Evolutionary conservation across 2,888 invertebrate genomes (phyloP).

Genomic region (Helleia helle): DNA sequence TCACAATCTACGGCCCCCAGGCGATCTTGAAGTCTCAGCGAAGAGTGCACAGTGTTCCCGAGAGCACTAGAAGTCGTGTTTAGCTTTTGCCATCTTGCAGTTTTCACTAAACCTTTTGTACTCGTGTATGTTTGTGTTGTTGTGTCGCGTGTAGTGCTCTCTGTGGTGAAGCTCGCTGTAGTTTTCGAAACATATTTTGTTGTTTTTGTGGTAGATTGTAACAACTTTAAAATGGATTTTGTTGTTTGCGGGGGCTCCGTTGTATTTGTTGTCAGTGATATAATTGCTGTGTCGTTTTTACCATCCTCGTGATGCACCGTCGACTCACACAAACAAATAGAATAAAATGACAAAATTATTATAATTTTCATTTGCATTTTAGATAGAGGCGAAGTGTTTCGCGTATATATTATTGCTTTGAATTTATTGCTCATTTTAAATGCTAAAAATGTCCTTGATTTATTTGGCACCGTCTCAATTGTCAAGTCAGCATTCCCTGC

Average conservation of each 20-base stretch:
- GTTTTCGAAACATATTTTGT: too few relatives aligned
- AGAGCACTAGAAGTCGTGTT: slow-evolving; percentile 50
- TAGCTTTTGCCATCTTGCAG: slow-evolving; percentile 59
- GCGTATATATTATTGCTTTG: slow-evolving; percentile 22
- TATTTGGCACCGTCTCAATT: slow-evolving; percentile 29
- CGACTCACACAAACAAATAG: neutral
- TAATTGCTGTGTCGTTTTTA: neutral
- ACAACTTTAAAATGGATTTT: neutral
- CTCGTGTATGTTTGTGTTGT: slow-evolving; percentile 43
- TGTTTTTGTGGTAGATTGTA: slow-evolving; percentile 39
- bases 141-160: slow-evolving; percentile 42
- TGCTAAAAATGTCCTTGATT: slow-evolving; percentile 17
- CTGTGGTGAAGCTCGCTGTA: slow-evolving; percentile 43
- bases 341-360: neutral
- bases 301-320: neutral
- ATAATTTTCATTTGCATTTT: neutral
- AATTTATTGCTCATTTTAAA: slow-evolving; percentile 12
- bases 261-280: neutral
- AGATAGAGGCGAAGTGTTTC: slow-evolving; percentile 34
- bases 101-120: slow-evolving; percentile 53
- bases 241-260: neutral
- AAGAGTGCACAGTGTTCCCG: slow-evolving; percentile 43
- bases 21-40: slow-evolving; percentile 75
- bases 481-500: slow-evolving; percentile 24
- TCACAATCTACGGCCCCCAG: slow-evolving; percentile 78